Conservation (phyloP, 2,797 vertebrate species). For the Gymnocypris eckloni region DNA sequence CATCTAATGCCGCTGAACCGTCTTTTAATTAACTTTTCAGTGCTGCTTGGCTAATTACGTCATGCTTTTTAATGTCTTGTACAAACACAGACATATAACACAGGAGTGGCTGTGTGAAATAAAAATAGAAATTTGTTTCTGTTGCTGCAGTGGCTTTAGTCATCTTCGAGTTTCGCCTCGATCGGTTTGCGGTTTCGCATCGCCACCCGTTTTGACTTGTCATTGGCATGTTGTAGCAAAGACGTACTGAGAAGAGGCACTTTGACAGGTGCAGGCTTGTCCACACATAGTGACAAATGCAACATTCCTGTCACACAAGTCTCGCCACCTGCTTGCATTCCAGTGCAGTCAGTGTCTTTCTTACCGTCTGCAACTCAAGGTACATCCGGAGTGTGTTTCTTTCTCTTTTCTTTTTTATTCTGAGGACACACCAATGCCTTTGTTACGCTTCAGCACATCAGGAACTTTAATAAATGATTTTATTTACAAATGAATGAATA, state of each 20-base stretch:
- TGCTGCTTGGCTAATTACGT: constrained; percentile 7
- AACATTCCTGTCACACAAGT: constrained; percentile 57
- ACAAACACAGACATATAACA: constrained; percentile 17
- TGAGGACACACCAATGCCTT: background rate
- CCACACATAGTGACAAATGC: constrained; percentile 39
- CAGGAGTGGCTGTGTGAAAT: constrained; percentile 46
- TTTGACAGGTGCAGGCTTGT: constrained; percentile 53
- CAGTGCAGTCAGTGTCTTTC: constrained; percentile 31
- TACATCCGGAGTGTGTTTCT: background rate
- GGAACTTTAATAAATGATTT: background rate
- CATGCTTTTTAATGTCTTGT: constrained; percentile 34
- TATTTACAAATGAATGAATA: too few species aligned
- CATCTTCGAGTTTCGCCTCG: constrained; percentile 42
- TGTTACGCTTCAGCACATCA: background rate
- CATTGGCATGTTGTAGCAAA: constrained; percentile 31
- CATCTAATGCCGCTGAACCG: constrained; percentile 20
- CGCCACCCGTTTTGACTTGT: constrained; percentile 45
- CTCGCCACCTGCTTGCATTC: constrained; percentile 57
- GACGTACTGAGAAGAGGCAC: constrained; percentile 14
- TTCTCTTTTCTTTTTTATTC: background rate
- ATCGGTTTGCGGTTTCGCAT: background rate
- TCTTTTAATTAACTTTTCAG: constrained; percentile 21
- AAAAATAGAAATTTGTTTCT: constrained; percentile 35
- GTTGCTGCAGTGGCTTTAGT: constrained; percentile 22
- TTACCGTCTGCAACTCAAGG: constrained; percentile 6